Conservation (phyloP, 2,797 vertebrate species). For the Acridotheres tristis region DNA sequence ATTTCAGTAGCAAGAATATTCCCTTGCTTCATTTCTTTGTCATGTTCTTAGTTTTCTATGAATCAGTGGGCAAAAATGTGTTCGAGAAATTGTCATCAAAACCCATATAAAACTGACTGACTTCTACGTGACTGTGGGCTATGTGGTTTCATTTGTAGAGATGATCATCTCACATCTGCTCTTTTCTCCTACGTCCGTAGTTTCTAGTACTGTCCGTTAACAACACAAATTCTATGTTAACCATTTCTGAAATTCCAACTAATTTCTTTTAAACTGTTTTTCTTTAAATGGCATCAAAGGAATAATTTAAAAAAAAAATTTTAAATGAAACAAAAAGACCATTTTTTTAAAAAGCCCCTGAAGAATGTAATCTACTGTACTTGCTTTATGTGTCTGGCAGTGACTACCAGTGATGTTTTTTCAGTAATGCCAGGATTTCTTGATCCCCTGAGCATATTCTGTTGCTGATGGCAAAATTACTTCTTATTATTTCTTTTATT, state of each 20-base stretch:
- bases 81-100: not conserved
- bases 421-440: not conserved
- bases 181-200: not conserved
- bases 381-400: not conserved
- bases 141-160: not conserved
- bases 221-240: not conserved
- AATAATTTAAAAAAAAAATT: not conserved
- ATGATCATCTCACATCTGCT: not conserved
- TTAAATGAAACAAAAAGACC: not conserved
- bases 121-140: not conserved
- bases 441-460: not conserved
- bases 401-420: not conserved
- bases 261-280: not conserved
- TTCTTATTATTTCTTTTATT: not conserved
- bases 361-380: not conserved
- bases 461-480: not conserved
- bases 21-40: not conserved
- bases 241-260: not conserved
- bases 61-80: conserved; percentile 19
- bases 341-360: not conserved
- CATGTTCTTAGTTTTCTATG: not conserved
- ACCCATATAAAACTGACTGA: not conserved
- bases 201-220: not conserved
- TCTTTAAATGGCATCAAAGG: not conserved
- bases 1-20: not conserved